A percentile compares a stretch with the other conserved stretches of the same genome.
phyloP scores from a whole-genome alignment of 1,140 invertebrate species.

The Drosophila funebris region DNA sequence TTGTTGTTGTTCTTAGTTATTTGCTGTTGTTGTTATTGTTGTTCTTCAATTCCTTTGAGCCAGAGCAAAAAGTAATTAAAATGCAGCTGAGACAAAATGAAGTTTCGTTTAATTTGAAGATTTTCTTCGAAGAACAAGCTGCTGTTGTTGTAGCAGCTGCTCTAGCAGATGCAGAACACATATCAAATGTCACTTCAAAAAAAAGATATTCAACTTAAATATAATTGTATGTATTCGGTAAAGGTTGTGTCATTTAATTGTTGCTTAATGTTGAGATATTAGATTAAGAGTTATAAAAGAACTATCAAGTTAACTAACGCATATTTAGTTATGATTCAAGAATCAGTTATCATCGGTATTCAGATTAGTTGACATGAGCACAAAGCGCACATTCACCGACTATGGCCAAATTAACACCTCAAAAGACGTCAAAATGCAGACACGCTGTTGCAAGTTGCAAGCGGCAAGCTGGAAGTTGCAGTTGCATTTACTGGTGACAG shows the following conservation, averaged over 20 bases:
- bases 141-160: slow-evolving; percentile 13
- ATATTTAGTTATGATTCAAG: no score
- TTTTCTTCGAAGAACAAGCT: neutral
- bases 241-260: neutral
- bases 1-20: slow-evolving; percentile 19
- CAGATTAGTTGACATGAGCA: neutral
- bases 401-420: slow-evolving; percentile 44
- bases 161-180: neutral
- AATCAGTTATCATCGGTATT: neutral
- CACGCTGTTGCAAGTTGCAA: neutral
- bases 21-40: neutral
- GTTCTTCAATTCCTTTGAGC: slow-evolving; percentile 11
- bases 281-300: no score
- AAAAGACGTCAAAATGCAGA: slow-evolving; percentile 8
- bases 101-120: slow-evolving; percentile 27
- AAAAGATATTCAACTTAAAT: neutral
- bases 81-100: slow-evolving; percentile 59
- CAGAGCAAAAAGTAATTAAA: slow-evolving; percentile 59
- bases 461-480: slow-evolving; percentile 32
- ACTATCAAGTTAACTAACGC: no score
- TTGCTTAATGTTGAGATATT: neutral
- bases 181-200: neutral
- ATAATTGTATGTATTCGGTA: neutral
- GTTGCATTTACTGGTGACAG: slow-evolving; percentile 62
- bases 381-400: neutral